Conservation (phyloP, 1,140 invertebrate genomes). For the Nomia melanderi region DNA sequence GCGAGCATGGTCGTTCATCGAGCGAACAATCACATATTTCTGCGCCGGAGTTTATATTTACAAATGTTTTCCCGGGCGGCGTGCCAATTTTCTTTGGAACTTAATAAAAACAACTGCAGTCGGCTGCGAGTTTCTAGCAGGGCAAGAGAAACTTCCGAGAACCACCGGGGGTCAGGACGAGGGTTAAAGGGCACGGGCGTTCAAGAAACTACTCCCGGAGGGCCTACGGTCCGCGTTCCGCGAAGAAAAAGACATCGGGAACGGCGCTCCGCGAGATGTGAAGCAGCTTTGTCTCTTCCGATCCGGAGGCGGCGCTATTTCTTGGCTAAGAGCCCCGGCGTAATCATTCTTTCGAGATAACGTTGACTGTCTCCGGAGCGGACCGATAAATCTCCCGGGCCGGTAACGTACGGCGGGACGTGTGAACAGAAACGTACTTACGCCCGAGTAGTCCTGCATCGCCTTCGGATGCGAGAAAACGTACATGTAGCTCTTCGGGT, state of each 20-base stretch:
- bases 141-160: no score
- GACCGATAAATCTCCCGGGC: background rate
- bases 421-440: slow-evolving; percentile 65
- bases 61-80: no score
- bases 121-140: no score
- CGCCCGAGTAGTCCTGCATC: slow-evolving; percentile 72
- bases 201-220: no score
- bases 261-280: background rate
- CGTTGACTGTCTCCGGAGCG: background rate
- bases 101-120: no score
- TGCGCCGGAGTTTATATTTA: no score
- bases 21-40: no score
- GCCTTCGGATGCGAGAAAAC: slow-evolving; percentile 88
- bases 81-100: no score
- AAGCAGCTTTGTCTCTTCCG: background rate
- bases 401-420: background rate
- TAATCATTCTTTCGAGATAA: background rate
- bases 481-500: slow-evolving; percentile 92
- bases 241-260: background rate
- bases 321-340: background rate
- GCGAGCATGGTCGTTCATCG: no score
- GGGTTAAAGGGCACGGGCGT: no score
- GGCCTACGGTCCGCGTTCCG: no score
- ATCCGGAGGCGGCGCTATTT: background rate
- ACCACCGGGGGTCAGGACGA: no score